phyloP scores from a whole-genome alignment of 2,888 invertebrate species.

The Dioctria rufipes region DNA sequence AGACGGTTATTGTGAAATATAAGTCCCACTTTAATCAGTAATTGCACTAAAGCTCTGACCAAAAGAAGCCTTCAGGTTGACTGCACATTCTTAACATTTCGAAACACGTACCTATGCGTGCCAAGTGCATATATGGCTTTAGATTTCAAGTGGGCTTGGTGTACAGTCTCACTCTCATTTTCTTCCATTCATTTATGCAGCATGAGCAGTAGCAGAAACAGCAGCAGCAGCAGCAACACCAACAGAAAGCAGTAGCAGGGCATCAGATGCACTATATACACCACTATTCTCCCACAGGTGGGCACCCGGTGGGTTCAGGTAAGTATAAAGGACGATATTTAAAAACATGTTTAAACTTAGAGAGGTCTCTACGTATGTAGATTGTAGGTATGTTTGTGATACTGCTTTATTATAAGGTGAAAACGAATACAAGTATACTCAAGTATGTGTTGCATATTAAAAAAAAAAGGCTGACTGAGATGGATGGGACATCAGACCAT shows the following conservation, averaged over 20 bases:
- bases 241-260: no score
- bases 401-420: slow-evolving; percentile 47
- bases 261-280: neutral
- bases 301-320: slow-evolving; percentile 26
- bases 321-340: slow-evolving; percentile 42
- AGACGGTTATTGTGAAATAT: neutral
- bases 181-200: slow-evolving; percentile 29
- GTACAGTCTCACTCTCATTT: slow-evolving; percentile 44
- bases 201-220: no score
- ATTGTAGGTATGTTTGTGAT: neutral
- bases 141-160: slow-evolving; percentile 34
- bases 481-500: slow-evolving; percentile 42
- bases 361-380: neutral
- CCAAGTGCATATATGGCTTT: slow-evolving; percentile 41
- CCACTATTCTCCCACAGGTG: slow-evolving; percentile 46
- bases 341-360: slow-evolving; percentile 30
- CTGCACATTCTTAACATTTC: slow-evolving; percentile 32
- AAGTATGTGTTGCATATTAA: slow-evolving; percentile 59
- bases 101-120: slow-evolving; percentile 31
- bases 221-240: no score
- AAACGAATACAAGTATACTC: slow-evolving; percentile 58
- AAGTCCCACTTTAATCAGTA: slow-evolving; percentile 5
- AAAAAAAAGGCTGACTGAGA: slow-evolving; percentile 9
- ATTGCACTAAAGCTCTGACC: slow-evolving; percentile 14
- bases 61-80: slow-evolving; percentile 23